Percentiles rank a stretch among this genome's conserved stretches.
Conservation (phyloP, 2,797 vertebrate species). For the Lophotriccus pileatus region DNA sequence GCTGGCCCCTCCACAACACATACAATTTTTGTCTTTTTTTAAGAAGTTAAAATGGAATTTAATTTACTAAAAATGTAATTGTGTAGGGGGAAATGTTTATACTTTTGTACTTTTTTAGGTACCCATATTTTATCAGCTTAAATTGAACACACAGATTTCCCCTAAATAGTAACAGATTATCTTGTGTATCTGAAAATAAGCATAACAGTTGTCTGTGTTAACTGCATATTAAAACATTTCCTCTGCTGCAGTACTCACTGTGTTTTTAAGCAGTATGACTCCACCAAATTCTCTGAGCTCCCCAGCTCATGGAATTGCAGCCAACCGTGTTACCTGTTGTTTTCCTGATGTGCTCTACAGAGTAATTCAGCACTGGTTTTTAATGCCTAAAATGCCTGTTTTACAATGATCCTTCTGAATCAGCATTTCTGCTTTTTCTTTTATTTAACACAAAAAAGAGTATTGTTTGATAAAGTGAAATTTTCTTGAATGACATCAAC, state of each 20-base stretch:
- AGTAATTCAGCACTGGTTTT: neutral
- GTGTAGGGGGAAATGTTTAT: slow-evolving; percentile 73
- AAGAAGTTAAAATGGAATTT: slow-evolving; percentile 64
- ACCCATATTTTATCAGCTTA: slow-evolving; percentile 72
- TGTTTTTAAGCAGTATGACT: slow-evolving; percentile 32
- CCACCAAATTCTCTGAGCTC: neutral
- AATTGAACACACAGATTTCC: slow-evolving; percentile 66
- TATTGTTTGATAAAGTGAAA: neutral
- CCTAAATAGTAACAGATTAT: slow-evolving; percentile 64
- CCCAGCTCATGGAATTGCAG: neutral
- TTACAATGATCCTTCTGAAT: neutral
- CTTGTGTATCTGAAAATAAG: slow-evolving; percentile 69
- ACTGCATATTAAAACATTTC: slow-evolving; percentile 45
- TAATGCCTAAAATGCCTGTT: neutral
- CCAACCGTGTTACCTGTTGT: neutral
- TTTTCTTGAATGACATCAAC: neutral
- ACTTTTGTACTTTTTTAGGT: slow-evolving; percentile 77
- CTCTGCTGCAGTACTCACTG: slow-evolving; percentile 54
- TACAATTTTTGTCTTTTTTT: slow-evolving; percentile 63
- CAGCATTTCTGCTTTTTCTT: neutral
- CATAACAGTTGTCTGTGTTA: slow-evolving; percentile 44
- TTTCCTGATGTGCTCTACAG: neutral
- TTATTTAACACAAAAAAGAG: neutral
- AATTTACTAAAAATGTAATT: slow-evolving; percentile 75
- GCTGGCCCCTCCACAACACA: slow-evolving; percentile 28